Evolutionary conservation across 92 coral and sea anemone genomes (phyloP).

Genomic region (Parazoanthus atlanticus): DNA sequence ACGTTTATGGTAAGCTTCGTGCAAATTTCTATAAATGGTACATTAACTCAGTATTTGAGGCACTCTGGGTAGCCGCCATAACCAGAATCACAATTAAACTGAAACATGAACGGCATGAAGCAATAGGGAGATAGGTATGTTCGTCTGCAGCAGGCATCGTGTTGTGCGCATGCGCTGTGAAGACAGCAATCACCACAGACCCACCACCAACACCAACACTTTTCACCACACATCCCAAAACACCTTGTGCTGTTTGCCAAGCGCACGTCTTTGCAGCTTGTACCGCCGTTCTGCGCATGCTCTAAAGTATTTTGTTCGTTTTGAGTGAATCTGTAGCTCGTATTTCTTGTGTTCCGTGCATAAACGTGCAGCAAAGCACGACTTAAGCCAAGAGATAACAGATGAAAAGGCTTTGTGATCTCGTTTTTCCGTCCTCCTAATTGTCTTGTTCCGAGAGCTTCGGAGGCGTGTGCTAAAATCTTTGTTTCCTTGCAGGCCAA

Average conservation of each 20-base stretch:
- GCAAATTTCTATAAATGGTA: too few species aligned
- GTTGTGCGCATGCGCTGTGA: constrained; percentile 25
- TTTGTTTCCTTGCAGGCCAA: background rate
- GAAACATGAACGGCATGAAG: constrained; percentile 12
- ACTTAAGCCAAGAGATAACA: constrained; percentile 10
- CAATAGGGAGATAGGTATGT: constrained; percentile 9
- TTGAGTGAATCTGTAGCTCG: too few species aligned
- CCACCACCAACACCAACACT: constrained; percentile 37
- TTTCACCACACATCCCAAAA: constrained; percentile 20
- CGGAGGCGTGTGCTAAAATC: constrained; percentile 19
- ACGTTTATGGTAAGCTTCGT: too few species aligned
- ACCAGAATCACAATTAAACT: constrained; percentile 14
- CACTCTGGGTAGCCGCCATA: constrained; percentile 19
- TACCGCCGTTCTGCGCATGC: background rate
- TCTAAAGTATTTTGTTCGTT: background rate
- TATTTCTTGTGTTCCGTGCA: background rate
- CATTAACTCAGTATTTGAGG: background rate
- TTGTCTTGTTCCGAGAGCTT: background rate
- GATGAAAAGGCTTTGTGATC: background rate
- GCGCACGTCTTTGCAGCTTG: constrained; percentile 26
- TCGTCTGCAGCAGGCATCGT: constrained; percentile 32
- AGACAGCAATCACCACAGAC: constrained; percentile 30
- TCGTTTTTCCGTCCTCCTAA: background rate
- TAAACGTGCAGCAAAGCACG: constrained; percentile 2
- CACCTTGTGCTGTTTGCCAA: background rate